phyloP scores from a whole-genome alignment of 92 coral and sea anemone genomes.

The Phenganax stokvisi region DNA sequence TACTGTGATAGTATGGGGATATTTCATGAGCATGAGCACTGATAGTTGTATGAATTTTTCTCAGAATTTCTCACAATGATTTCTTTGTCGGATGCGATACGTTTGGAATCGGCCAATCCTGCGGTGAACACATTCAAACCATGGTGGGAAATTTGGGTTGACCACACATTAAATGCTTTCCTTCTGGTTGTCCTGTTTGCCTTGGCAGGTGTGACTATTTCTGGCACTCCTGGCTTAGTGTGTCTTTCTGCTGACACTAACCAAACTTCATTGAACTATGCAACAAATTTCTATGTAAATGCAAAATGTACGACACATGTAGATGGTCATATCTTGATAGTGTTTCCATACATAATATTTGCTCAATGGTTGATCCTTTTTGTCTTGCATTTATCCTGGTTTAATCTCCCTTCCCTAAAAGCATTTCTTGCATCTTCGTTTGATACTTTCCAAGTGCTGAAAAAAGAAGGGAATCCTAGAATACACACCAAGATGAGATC shows the following conservation, averaged over 20 bases:
- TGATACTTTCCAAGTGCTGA: slow-evolving; percentile 13
- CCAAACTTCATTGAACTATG: slow-evolving; percentile 15
- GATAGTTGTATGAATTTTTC: not conserved
- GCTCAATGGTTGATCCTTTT: slow-evolving; percentile 29
- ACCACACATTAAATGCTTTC: slow-evolving; percentile 26
- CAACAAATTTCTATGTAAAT: slow-evolving; percentile 16
- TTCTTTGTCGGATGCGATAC: slow-evolving; percentile 34
- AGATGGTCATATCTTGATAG: slow-evolving; percentile 20
- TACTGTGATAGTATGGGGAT: too few relatives aligned
- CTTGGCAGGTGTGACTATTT: slow-evolving; percentile 29
- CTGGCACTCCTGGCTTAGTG: slow-evolving; percentile 37
- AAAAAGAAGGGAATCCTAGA: slow-evolving; percentile 6
- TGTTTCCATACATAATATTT: slow-evolving; percentile 37
- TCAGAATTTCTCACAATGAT: slow-evolving; percentile 4
- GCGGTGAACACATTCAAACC: slow-evolving; percentile 35
- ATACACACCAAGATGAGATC: not conserved
- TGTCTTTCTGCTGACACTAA: slow-evolving; percentile 16
- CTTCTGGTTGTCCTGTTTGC: slow-evolving; percentile 39
- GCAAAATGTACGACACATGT: slow-evolving; percentile 39
- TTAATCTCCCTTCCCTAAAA: slow-evolving; percentile 31
- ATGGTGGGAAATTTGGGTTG: slow-evolving; percentile 36
- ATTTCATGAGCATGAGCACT: not conserved
- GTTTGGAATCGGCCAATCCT: slow-evolving; percentile 34
- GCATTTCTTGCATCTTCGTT: slow-evolving; percentile 26
- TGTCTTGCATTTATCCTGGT: slow-evolving; percentile 38